Conservation (phyloP, 2,113 vertebrate genomes). For the Podarcis muralis region DNA sequence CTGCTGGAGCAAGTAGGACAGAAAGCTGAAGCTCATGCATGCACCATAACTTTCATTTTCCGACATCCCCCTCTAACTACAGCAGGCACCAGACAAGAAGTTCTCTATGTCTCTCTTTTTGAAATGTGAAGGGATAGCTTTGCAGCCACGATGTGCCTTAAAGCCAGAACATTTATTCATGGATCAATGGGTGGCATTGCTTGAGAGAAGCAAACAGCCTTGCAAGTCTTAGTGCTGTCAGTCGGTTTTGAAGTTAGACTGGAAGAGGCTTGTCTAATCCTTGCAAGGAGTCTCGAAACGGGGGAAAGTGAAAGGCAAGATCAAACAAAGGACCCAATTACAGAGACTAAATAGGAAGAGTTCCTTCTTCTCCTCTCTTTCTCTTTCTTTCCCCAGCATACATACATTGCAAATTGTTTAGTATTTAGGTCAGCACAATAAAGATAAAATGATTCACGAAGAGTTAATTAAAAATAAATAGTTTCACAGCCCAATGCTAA, state of each 20-base stretch:
- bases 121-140: constrained; percentile 53
- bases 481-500: background rate
- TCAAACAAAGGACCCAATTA: constrained; percentile 44
- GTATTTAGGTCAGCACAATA: background rate
- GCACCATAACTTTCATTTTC: background rate
- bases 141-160: constrained; percentile 63
- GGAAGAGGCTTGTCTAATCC: constrained; percentile 61
- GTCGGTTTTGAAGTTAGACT: constrained; percentile 61
- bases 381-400: background rate
- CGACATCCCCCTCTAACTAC: constrained; percentile 34
- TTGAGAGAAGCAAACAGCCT: constrained; percentile 62
- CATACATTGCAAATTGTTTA: background rate
- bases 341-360: constrained; percentile 27
- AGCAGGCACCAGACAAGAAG: constrained; percentile 60
- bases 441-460: background rate
- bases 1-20: background rate
- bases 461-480: background rate
- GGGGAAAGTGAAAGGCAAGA: constrained; percentile 29
- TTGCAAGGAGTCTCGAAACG: constrained; percentile 56
- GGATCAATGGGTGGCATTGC: constrained; percentile 69
- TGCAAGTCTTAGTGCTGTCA: constrained; percentile 65
- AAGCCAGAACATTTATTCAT: constrained; percentile 71
- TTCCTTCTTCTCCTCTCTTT: background rate
- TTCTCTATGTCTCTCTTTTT: constrained; percentile 14
- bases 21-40: too few species aligned